Conservation (phyloP, 2,888 invertebrate genomes). For the Busseola fusca region DNA sequence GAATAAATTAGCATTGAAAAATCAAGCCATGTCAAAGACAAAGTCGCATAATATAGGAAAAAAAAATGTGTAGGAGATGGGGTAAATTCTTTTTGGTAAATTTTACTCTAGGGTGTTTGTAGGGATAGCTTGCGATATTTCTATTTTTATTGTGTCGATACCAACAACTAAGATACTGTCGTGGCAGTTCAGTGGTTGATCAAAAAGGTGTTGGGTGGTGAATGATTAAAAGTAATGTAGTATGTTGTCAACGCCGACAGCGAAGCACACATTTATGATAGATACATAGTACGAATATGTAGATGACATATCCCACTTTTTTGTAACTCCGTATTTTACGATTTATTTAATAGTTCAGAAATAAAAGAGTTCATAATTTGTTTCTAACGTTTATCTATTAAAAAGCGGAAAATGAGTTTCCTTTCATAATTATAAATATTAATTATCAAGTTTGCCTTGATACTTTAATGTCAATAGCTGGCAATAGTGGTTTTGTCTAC, state of each 20-base stretch:
- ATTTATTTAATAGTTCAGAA: neutral
- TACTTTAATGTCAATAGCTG: constrained; percentile 1
- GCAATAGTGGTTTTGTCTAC: neutral
- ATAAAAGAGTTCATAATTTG: constrained; percentile 2
- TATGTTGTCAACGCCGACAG: neutral
- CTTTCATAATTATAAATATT: constrained; percentile 14
- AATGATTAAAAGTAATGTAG: neutral
- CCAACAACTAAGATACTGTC: neutral
- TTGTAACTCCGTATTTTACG: neutral
- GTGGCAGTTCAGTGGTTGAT: neutral
- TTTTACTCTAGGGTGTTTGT: neutral
- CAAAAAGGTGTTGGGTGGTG: neutral
- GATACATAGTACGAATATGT: neutral
- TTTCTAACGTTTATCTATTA: neutral
- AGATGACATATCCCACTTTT: neutral
- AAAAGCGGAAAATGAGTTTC: constrained; percentile 14
- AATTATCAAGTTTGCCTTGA: constrained; percentile 10
- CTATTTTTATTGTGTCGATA: neutral
- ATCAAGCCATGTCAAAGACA: neutral
- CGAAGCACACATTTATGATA: neutral
- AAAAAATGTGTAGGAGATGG: neutral
- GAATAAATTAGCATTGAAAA: neutral
- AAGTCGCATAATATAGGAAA: neutral
- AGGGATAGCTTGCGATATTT: neutral
- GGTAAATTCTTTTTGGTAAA: too few relatives aligned